A percentile compares a stretch with the other conserved stretches of the same genome.
phyloP scores from a whole-genome alignment of 2,888 invertebrate species.

The Aphodius granarius region DNA sequence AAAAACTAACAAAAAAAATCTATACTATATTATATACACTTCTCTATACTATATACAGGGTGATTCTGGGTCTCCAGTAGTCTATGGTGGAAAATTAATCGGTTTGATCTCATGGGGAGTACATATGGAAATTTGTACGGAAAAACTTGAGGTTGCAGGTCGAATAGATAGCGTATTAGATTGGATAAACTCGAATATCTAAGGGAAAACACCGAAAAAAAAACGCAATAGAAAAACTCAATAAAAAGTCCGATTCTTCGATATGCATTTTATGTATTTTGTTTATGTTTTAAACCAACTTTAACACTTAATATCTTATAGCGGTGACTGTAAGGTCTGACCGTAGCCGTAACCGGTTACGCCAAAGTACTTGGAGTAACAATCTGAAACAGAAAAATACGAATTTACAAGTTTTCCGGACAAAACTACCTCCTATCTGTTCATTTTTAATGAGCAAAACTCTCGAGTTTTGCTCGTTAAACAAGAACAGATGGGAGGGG shows the following conservation, averaged over 20 bases:
- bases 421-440: too few relatives aligned
- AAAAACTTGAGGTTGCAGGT: not conserved
- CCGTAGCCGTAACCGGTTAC: slow-evolving; percentile 56
- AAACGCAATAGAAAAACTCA: not conserved
- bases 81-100: not conserved
- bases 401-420: not conserved
- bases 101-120: not conserved
- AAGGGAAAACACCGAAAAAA: not conserved
- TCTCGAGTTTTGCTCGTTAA: too few relatives aligned
- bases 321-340: slow-evolving; percentile 33
- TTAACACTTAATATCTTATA: slow-evolving; percentile 18
- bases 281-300: slow-evolving; percentile 19
- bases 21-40: too few relatives aligned
- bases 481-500: too few relatives aligned
- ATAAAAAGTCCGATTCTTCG: not conserved
- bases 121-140: not conserved
- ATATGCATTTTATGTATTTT: slow-evolving; percentile 11
- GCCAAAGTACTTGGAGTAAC: slow-evolving; percentile 56
- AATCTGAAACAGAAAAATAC: slow-evolving; percentile 47
- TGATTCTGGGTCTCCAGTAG: not conserved
- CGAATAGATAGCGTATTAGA: too few relatives aligned
- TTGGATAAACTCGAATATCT: too few relatives aligned
- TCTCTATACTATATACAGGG: too few relatives aligned
- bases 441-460: too few relatives aligned
- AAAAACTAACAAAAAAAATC: too few relatives aligned